phyloP scores from a whole-genome alignment of 2,797 vertebrate species.

The Sebastes variabilis region DNA sequence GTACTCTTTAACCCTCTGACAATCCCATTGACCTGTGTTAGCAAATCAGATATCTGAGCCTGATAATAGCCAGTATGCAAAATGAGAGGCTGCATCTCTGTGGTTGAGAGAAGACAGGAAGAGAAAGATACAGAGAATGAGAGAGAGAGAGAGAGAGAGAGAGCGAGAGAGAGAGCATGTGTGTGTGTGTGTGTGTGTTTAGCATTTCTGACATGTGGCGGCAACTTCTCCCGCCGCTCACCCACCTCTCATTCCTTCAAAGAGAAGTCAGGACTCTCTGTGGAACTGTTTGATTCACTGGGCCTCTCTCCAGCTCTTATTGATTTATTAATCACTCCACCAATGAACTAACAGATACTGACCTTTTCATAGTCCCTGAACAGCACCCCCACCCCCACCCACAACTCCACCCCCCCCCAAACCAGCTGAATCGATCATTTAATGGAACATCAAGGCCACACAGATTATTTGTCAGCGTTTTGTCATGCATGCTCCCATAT shows the following conservation, averaged over 20 bases:
- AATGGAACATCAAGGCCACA: slow-evolving; percentile 97
- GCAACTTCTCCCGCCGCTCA: not conserved
- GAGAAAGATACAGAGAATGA: not conserved
- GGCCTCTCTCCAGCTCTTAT: slow-evolving; percentile 85
- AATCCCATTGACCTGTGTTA: not conserved
- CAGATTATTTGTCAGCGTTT: slow-evolving; percentile 87
- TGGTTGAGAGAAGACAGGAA: not conserved
- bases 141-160: no score
- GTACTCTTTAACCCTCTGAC: not conserved
- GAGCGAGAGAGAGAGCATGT: no score
- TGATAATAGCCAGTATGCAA: not conserved
- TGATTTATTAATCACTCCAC: slow-evolving; percentile 98
- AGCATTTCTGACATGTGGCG: not conserved
- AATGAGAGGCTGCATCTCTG: not conserved
- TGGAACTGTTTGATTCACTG: slow-evolving; percentile 59
- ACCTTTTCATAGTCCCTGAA: slow-evolving; percentile 89
- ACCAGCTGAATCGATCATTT: slow-evolving; percentile 92
- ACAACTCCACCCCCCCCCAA: not conserved
- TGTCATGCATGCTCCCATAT: slow-evolving; percentile 78
- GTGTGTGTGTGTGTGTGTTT: no score
- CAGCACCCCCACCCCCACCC: slow-evolving; percentile 40
- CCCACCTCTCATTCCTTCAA: not conserved
- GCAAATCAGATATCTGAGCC: not conserved
- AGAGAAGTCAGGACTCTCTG: slow-evolving; percentile 11
- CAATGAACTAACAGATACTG: slow-evolving; percentile 98